phyloP scores from a whole-genome alignment of 2,113 vertebrate genomes.

The Synodontis membranacea region DNA sequence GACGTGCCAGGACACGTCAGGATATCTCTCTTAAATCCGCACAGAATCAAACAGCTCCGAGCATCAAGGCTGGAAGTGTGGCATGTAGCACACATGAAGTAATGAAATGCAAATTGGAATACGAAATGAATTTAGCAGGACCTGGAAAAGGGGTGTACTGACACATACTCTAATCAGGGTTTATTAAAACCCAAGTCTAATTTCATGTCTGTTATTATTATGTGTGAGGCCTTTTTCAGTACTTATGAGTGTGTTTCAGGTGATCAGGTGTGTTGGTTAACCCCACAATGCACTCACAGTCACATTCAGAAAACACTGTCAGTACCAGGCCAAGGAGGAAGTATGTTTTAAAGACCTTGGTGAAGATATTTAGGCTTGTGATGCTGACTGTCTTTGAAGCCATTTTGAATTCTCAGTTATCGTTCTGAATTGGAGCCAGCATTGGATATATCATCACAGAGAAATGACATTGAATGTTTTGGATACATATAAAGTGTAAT shows the following conservation, averaged over 20 bases:
- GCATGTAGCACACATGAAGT: neutral
- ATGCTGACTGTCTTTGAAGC: neutral
- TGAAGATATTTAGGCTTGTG: neutral
- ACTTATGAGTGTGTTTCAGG: neutral
- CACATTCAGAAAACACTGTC: neutral
- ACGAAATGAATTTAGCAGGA: neutral
- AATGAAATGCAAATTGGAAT: slow-evolving; percentile 16
- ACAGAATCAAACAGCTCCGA: neutral
- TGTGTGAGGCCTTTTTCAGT: neutral
- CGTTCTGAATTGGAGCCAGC: neutral
- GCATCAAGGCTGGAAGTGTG: neutral
- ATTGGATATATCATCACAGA: neutral
- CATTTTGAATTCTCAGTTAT: neutral
- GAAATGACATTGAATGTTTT: neutral
- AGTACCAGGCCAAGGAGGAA: neutral
- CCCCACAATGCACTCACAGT: neutral
- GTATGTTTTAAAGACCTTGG: neutral
- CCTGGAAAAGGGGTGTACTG: neutral
- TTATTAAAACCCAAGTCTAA: slow-evolving; percentile 18
- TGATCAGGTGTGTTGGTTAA: slow-evolving; percentile 8
- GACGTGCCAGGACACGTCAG: neutral
- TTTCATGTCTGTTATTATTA: neutral
- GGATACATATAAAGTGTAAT: neutral
- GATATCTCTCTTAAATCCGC: neutral
- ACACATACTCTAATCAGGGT: neutral